phyloP scores from a whole-genome alignment of 2,113 vertebrate genomes.

The Sebastes schlegelii region DNA sequence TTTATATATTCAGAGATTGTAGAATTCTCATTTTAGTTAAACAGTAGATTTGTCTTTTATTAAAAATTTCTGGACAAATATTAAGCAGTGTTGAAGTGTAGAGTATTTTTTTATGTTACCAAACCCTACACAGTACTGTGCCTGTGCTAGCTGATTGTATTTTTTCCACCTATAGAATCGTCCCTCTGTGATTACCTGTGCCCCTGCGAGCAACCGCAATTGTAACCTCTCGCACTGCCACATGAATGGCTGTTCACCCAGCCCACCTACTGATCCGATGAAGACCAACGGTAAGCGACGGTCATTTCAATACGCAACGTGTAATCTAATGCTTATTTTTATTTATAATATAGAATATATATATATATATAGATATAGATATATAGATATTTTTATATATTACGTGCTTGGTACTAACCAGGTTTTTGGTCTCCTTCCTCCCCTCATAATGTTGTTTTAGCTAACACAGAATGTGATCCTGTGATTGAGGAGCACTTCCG shows the following conservation, averaged over 20 bases:
- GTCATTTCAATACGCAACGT: too few species aligned
- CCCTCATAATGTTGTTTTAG: conserved; percentile 59
- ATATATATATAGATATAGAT: background rate
- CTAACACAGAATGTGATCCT: conserved; percentile 89
- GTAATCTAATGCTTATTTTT: background rate
- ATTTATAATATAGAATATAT: too few species aligned
- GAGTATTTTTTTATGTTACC: background rate
- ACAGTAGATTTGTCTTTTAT: background rate
- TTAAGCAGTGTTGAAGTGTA: background rate
- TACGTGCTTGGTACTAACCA: background rate
- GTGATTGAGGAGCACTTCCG: conserved; percentile 99
- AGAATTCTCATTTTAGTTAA: background rate
- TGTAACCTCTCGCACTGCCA: conserved; percentile 96
- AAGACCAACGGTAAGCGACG: conserved; percentile 74
- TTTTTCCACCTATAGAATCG: conserved; percentile 87
- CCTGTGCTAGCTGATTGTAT: conserved; percentile 1
- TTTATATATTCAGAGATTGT: background rate
- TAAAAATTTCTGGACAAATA: background rate
- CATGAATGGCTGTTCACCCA: conserved; percentile 86
- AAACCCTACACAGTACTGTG: background rate
- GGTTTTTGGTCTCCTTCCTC: background rate
- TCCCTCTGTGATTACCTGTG: conserved; percentile 96
- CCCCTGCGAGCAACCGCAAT: conserved; percentile 91
- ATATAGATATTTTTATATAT: background rate
- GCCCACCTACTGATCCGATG: conserved; percentile 78